Percentiles rank a stretch among this genome's conserved stretches.
phyloP scores from a whole-genome alignment of 2,888 invertebrate genomes.

The Dilophus febrilis region DNA sequence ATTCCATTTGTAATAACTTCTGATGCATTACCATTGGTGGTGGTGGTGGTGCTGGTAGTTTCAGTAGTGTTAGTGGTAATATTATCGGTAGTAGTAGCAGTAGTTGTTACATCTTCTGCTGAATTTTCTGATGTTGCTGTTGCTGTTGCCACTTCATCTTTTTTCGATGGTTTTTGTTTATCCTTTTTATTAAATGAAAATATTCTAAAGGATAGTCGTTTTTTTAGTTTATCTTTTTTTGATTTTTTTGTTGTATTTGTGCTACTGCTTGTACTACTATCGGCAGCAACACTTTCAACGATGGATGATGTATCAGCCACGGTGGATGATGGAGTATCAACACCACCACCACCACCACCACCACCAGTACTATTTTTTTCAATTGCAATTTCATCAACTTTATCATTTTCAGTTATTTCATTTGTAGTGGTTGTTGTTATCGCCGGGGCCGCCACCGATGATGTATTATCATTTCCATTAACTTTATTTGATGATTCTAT shows the following conservation, averaged over 20 bases:
- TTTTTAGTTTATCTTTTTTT: conserved; percentile 59
- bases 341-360: conserved; percentile 19
- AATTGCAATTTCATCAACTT: conserved; percentile 33
- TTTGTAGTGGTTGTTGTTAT: conserved; percentile 12
- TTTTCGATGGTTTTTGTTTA: conserved; percentile 66
- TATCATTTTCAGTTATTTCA: conserved; percentile 34
- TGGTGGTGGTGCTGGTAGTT: too few species aligned
- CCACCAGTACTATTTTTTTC: conserved; percentile 24
- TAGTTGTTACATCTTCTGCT: too few species aligned
- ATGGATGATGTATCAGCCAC: conserved; percentile 30
- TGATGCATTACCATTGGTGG: too few species aligned
- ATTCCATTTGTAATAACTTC: too few species aligned
- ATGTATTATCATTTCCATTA: conserved; percentile 13
- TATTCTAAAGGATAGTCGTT: conserved; percentile 70
- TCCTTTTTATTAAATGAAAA: conserved; percentile 78
- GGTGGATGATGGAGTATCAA: conserved; percentile 26
- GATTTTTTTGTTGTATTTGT: too few species aligned
- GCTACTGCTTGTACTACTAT: too few species aligned
- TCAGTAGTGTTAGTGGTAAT: too few species aligned
- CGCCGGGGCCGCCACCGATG: conserved; percentile 4
- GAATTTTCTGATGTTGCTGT: too few species aligned
- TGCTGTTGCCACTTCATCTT: conserved; percentile 33
- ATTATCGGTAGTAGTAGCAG: too few species aligned
- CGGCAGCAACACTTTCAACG: conserved; percentile 18
- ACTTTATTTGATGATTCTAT: conserved; percentile 12